phyloP scores from a whole-genome alignment of 2,113 vertebrate species.

The Micronisus gabar region DNA sequence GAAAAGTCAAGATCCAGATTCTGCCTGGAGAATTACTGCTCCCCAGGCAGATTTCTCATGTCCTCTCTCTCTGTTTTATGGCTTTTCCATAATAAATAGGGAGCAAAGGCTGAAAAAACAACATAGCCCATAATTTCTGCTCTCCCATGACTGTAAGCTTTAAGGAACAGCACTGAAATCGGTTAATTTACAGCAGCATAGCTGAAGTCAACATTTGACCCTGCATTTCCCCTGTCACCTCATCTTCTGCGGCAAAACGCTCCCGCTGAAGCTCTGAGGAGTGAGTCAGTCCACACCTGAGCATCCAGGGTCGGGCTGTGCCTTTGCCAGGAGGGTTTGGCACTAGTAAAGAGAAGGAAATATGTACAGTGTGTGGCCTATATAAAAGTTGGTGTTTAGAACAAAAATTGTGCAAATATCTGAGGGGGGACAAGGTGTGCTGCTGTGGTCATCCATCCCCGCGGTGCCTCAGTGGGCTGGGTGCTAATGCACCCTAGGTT shows the following conservation, averaged over 20 bases:
- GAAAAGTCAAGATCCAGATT: background rate
- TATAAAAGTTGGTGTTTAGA: background rate
- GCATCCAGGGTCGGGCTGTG: background rate
- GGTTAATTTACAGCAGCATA: background rate
- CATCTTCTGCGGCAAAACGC: background rate
- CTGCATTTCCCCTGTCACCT: background rate
- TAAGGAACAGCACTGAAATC: background rate
- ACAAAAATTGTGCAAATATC: background rate
- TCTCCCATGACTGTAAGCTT: background rate
- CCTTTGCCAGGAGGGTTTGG: background rate
- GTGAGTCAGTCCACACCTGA: background rate
- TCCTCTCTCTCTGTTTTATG: background rate
- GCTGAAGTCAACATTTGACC: background rate
- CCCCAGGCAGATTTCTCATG: background rate
- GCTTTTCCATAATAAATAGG: slow-evolving; percentile 7
- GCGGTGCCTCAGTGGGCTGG: fast-evolving
- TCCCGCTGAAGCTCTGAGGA: background rate
- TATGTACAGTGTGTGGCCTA: background rate
- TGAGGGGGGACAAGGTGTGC: background rate
- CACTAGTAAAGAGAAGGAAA: background rate
- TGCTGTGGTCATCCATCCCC: background rate
- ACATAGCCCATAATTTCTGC: background rate
- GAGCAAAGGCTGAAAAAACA: slow-evolving; percentile 34
- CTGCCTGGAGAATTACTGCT: slow-evolving; percentile 2
- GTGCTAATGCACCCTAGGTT: background rate